Evolutionary conservation across 2,113 vertebrate genomes (phyloP).

Genomic region (Dolichotis patagonum): DNA sequence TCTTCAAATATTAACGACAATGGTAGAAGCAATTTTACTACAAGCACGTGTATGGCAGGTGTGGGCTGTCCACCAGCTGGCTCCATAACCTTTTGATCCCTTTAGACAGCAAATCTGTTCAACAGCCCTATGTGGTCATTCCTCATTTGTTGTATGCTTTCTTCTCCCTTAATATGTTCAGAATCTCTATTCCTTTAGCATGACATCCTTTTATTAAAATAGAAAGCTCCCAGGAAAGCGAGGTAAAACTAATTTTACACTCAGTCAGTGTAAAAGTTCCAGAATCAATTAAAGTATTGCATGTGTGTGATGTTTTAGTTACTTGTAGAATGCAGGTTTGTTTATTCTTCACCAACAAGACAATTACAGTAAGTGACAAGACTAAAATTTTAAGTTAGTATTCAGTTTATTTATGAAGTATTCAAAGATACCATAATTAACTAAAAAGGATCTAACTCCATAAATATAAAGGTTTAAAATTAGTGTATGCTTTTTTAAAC

Average conservation of each 20-base stretch:
- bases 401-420: constrained; percentile 45
- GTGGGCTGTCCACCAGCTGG: constrained; percentile 71
- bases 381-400: constrained; percentile 44
- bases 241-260: constrained; percentile 71
- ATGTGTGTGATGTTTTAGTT: background rate
- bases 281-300: constrained; percentile 31
- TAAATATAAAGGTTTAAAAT: constrained; percentile 32
- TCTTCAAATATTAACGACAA: background rate
- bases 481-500: constrained; percentile 33
- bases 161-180: constrained; percentile 58
- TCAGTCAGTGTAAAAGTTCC: constrained; percentile 35
- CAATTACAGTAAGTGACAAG: background rate
- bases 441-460: constrained; percentile 7
- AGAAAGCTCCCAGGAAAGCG: constrained; percentile 68
- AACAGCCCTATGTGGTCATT: constrained; percentile 65
- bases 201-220: constrained; percentile 69
- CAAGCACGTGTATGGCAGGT: constrained; percentile 59
- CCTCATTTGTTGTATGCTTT: constrained; percentile 67
- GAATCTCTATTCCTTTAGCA: constrained; percentile 54
- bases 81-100: constrained; percentile 71
- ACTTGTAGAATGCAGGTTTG: background rate
- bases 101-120: constrained; percentile 72
- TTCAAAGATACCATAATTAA: constrained; percentile 17
- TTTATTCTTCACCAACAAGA: background rate
- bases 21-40: background rate